phyloP scores from a whole-genome alignment of 2,888 invertebrate genomes.

The Melipona beecheii region DNA sequence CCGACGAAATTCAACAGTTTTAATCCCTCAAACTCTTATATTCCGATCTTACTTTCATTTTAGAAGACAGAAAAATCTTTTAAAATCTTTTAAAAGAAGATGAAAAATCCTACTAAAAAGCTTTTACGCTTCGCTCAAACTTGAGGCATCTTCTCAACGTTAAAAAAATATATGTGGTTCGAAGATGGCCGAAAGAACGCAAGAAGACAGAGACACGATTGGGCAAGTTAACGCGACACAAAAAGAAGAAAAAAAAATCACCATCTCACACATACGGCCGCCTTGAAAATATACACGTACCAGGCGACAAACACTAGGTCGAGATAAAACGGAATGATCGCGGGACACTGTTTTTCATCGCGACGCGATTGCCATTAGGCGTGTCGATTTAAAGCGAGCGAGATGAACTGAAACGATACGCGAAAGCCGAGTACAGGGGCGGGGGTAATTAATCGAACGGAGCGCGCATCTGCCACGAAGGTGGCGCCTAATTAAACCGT shows the following conservation, averaged over 20 bases:
- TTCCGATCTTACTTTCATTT: too few species aligned
- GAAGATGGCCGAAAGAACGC: neutral
- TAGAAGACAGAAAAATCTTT: too few species aligned
- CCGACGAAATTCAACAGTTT: too few species aligned
- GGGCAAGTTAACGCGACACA: neutral
- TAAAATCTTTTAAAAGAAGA: too few species aligned
- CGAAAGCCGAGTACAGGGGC: constrained; percentile 12
- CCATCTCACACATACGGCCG: neutral
- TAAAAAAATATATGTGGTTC: too few species aligned
- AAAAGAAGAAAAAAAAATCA: neutral
- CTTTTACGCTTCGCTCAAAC: too few species aligned
- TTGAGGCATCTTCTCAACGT: too few species aligned
- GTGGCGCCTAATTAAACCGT: constrained; percentile 75
- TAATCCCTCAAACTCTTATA: too few species aligned
- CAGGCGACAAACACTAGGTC: neutral
- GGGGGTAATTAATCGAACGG: constrained; percentile 70
- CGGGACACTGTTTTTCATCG: constrained; percentile 27
- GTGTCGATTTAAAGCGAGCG: constrained; percentile 66
- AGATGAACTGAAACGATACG: constrained; percentile 66
- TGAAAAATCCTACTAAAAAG: too few species aligned
- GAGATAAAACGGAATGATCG: neutral
- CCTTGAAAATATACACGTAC: neutral
- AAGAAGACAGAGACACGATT: neutral
- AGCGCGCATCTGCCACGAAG: constrained; percentile 70
- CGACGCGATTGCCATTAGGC: constrained; percentile 42